Evolutionary conservation across 2,888 invertebrate species (phyloP).

Genomic region (Caenorhabditis virilis): DNA sequence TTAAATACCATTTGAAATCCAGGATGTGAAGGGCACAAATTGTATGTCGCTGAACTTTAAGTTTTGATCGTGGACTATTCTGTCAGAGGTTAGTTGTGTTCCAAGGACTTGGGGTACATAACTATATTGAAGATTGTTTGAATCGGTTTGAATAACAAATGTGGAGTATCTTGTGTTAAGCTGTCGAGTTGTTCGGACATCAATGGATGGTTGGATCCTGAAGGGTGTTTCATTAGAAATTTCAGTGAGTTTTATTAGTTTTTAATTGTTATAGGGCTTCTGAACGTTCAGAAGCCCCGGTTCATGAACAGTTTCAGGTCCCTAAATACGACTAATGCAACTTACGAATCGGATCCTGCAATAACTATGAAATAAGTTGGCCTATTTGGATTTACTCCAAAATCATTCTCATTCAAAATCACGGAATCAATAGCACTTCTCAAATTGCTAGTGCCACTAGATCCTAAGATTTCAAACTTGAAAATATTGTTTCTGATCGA

Average conservation of each 20-base stretch:
- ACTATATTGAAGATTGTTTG: constrained; percentile 5
- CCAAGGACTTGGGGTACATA: constrained; percentile 24
- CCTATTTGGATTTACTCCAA: constrained; percentile 19
- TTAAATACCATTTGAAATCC: constrained; percentile 26
- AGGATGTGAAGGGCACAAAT: constrained; percentile 4
- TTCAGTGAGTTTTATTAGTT: neutral
- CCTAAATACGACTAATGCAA: neutral
- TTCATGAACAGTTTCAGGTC: too few relatives aligned
- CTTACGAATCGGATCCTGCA: constrained; percentile 13
- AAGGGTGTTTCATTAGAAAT: constrained; percentile 2
- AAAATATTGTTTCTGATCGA: constrained; percentile 8
- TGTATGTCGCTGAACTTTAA: constrained; percentile 3
- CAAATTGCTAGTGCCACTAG: constrained; percentile 10
- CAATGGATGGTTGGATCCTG: constrained; percentile 27
- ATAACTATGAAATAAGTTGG: constrained; percentile 24
- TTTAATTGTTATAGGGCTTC: neutral
- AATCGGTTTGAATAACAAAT: constrained; percentile 20
- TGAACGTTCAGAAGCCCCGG: too few relatives aligned
- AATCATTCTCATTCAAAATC: constrained; percentile 21
- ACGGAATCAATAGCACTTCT: constrained; percentile 32
- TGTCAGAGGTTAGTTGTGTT: constrained; percentile 13
- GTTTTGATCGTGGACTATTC: constrained; percentile 10
- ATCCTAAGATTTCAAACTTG: constrained; percentile 6
- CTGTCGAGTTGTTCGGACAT: constrained; percentile 17
- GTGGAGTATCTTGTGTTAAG: constrained; percentile 36